Evolutionary conservation across 1,140 invertebrate genomes (phyloP).

Genomic region (Globodera rostochiensis): DNA sequence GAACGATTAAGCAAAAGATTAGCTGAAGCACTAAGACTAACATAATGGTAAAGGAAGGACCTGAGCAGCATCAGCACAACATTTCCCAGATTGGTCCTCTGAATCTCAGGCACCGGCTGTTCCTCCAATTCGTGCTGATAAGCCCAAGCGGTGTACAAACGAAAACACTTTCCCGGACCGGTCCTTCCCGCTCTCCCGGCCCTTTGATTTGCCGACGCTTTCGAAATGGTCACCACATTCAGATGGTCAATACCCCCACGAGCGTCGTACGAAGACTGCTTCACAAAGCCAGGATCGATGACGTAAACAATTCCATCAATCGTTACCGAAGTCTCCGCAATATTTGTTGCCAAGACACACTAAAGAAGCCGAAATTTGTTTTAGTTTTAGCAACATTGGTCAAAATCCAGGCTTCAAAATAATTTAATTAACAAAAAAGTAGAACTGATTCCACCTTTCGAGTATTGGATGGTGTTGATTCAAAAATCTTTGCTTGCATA

Average conservation of each 20-base stretch:
- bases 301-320: conserved; percentile 99
- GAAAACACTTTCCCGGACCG: conserved; percentile 87
- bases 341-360: conserved; percentile 93
- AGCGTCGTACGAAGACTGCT: conserved; percentile 98
- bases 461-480: conserved; percentile 88
- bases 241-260: conserved; percentile 96
- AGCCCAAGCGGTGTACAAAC: conserved; percentile 93
- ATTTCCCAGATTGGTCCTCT: conserved; percentile 94
- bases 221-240: conserved; percentile 95
- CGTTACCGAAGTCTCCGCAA: conserved; percentile 91
- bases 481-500: conserved; percentile 97
- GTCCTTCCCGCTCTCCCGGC: conserved; percentile 88
- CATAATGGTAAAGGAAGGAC: conserved; percentile 85
- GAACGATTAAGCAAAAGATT: conserved; percentile 34
- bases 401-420: no score
- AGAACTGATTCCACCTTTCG: conserved; percentile 72
- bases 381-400: no score
- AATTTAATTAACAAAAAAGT: conserved; percentile 19
- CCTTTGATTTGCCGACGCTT: conserved; percentile 90
- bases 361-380: conserved; percentile 63
- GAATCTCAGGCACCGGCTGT: conserved; percentile 95
- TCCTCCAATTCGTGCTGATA: conserved; percentile 97
- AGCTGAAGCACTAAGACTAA: neutral
- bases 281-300: conserved; percentile 95
- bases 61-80: conserved; percentile 95